Conservation (phyloP, 2,113 vertebrate genomes). For the Bufo gargarizans region DNA sequence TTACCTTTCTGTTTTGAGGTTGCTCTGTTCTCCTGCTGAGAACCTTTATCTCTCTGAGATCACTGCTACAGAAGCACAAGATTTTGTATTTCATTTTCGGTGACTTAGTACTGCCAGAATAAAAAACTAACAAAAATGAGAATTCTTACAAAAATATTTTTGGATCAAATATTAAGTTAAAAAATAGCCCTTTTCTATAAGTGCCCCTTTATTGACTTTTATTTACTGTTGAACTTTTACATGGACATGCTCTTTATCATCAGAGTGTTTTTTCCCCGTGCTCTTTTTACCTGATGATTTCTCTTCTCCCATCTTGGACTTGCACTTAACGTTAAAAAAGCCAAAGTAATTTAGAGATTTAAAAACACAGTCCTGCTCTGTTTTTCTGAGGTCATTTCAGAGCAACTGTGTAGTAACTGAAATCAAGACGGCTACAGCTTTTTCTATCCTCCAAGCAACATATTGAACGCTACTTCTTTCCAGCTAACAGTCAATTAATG, state of each 20-base stretch:
- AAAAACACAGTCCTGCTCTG: neutral
- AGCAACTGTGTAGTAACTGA: neutral
- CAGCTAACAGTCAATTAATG: conserved; percentile 45
- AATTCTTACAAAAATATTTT: too few relatives aligned
- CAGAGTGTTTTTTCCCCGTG: neutral
- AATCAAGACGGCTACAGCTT: neutral
- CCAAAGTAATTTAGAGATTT: neutral
- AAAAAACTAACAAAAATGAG: too few relatives aligned
- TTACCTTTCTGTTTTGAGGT: too few relatives aligned
- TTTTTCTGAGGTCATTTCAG: conserved; percentile 9
- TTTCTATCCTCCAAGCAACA: conserved; percentile 38
- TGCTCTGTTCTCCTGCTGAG: too few relatives aligned
- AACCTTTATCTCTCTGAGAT: too few relatives aligned
- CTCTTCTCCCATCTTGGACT: neutral
- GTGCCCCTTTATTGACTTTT: neutral
- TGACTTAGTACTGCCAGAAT: too few relatives aligned
- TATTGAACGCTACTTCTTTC: conserved; percentile 7
- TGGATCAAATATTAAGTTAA: too few relatives aligned
- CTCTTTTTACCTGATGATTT: neutral
- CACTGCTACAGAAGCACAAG: too few relatives aligned
- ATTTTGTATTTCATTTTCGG: too few relatives aligned
- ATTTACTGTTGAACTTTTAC: neutral
- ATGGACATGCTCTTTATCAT: neutral
- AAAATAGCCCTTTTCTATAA: too few relatives aligned
- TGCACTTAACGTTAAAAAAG: neutral